Conservation (phyloP, 2,113 vertebrate genomes). For the Leiothrix lutea region DNA sequence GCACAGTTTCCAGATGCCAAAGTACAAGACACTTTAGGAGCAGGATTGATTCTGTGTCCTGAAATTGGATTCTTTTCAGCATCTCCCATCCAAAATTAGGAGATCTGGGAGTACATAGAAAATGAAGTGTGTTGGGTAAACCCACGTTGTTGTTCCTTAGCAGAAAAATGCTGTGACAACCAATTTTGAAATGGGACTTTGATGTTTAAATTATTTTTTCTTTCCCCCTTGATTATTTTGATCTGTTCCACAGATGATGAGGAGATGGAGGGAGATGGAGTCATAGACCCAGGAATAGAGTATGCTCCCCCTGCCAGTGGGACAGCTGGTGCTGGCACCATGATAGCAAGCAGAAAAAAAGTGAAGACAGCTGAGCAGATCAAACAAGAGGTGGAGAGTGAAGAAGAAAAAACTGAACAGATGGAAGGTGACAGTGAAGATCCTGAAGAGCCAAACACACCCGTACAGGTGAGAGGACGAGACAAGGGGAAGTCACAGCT, state of each 20-base stretch:
- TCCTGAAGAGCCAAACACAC: conserved; percentile 59
- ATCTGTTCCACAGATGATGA: conserved; percentile 84
- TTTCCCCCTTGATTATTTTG: background rate
- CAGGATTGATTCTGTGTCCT: background rate
- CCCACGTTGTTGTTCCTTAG: background rate
- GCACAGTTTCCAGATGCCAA: background rate
- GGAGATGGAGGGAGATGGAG: conserved; percentile 88
- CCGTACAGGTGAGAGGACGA: conserved; percentile 41
- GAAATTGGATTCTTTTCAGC: background rate
- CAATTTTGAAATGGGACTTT: background rate
- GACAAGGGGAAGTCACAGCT: conserved; percentile 74
- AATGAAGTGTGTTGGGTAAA: background rate
- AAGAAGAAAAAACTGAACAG: conserved; percentile 83
- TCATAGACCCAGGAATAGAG: conserved; percentile 96
- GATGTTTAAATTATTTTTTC: background rate
- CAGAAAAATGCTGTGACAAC: background rate
- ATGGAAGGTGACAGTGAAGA: conserved; percentile 77
- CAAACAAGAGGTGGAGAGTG: conserved; percentile 91
- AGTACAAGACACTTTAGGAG: background rate
- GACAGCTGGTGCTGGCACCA: conserved; percentile 42
- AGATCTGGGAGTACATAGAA: background rate
- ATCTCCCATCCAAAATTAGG: background rate
- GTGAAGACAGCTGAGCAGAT: conserved; percentile 82
- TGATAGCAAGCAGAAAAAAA: conserved; percentile 80
- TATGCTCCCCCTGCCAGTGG: conserved; percentile 82